Conservation (phyloP, 2,113 vertebrate species). For the Heterotis niloticus region DNA sequence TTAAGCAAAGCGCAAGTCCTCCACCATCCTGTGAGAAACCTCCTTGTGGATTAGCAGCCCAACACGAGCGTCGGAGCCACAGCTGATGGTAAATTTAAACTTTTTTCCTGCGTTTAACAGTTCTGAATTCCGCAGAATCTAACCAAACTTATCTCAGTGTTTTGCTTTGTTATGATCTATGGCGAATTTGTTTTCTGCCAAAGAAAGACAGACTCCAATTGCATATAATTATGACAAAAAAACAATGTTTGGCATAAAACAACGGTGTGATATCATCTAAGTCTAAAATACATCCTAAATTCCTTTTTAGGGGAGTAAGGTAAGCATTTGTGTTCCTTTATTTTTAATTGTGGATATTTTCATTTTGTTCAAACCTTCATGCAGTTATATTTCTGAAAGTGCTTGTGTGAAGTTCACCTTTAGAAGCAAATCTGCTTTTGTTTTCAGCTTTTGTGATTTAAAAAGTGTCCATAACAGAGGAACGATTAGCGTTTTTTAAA, state of each 20-base stretch:
- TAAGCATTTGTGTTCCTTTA: not conserved
- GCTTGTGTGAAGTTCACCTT: too few relatives aligned
- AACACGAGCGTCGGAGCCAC: not conserved
- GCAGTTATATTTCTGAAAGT: not conserved
- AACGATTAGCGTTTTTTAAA: too few relatives aligned
- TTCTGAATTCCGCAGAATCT: not conserved
- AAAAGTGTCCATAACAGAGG: too few relatives aligned
- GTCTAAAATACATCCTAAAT: not conserved
- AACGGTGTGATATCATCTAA: not conserved
- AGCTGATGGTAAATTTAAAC: slow-evolving; percentile 17
- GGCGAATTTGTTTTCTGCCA: too few relatives aligned
- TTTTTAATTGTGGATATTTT: not conserved
- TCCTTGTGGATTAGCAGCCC: slow-evolving; percentile 3
- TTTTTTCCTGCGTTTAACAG: not conserved
- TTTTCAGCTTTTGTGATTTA: too few relatives aligned
- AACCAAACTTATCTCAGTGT: too few relatives aligned
- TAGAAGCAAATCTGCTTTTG: too few relatives aligned
- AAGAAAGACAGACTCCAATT: too few relatives aligned
- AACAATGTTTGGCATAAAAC: not conserved
- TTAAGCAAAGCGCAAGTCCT: not conserved
- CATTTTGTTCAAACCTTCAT: not conserved
- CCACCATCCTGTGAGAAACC: not conserved
- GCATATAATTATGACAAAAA: not conserved
- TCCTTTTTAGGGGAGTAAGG: not conserved
- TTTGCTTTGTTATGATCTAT: too few relatives aligned